Evolutionary conservation across 1,140 invertebrate genomes (phyloP).

Genomic region (Bombus cullumanus): DNA sequence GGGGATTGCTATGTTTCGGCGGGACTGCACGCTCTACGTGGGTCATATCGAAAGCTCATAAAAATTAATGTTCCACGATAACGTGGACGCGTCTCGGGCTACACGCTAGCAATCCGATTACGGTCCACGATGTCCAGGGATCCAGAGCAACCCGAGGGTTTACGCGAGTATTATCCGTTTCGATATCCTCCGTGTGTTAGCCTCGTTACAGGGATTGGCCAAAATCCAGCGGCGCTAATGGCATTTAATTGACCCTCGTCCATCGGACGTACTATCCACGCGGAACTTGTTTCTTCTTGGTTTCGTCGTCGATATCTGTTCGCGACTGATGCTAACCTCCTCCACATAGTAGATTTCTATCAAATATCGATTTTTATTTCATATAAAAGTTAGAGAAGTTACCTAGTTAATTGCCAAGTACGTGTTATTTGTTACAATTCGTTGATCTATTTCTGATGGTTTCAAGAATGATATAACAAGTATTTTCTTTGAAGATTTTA

Average conservation of each 20-base stretch:
- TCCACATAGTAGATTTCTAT: fast-evolving
- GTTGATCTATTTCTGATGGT: no score
- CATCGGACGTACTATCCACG: conserved; percentile 57
- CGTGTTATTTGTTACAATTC: no score
- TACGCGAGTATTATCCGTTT: conserved; percentile 49
- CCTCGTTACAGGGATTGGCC: conserved; percentile 57
- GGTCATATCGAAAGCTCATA: conserved; percentile 36
- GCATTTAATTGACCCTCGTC: conserved; percentile 71
- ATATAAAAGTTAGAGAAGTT: neutral
- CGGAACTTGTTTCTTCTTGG: neutral
- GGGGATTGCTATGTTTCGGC: neutral
- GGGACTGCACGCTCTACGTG: neutral
- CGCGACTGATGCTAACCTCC: neutral
- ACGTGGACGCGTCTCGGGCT: neutral
- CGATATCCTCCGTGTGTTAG: conserved; percentile 52
- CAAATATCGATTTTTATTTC: neutral
- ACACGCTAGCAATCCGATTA: conserved; percentile 56
- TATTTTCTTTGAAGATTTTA: no score
- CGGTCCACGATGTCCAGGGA: conserved; percentile 34
- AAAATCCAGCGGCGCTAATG: conserved; percentile 69
- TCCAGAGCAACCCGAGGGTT: conserved; percentile 16
- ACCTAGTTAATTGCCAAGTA: no score
- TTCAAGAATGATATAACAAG: no score
- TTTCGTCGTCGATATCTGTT: neutral
- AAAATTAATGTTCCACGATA: conserved; percentile 54